These are phyloP conservation scores for Apoda limacodes DNA, from an alignment of 2,888 invertebrate genomes.

Conservation along the genomic window DNA sequence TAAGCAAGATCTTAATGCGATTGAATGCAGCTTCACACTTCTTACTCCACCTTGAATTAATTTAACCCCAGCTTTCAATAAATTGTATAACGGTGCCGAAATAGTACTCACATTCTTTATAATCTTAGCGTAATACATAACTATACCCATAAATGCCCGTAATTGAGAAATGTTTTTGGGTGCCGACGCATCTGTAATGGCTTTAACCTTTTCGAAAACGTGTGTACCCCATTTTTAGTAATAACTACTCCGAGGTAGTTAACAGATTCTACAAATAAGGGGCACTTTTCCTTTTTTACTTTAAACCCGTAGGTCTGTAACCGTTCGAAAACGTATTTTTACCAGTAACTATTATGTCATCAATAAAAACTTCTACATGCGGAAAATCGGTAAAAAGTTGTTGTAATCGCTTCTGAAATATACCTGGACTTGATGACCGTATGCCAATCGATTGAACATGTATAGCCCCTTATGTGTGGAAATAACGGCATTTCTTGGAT, in stretches of 20 bases:
- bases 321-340: slow-evolving; percentile 3
- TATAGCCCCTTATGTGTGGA: slow-evolving; percentile 2
- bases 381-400: background rate
- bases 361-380: slow-evolving; percentile 6
- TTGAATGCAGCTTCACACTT: too few relatives aligned
- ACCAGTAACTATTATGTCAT: slow-evolving; percentile 12
- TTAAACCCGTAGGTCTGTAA: slow-evolving; percentile 4
- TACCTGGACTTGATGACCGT: slow-evolving; percentile 16
- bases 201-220: slow-evolving; percentile 8
- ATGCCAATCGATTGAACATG: slow-evolving; percentile 2
- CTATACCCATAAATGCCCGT: slow-evolving; percentile 5
- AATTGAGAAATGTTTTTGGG: slow-evolving; percentile 7
- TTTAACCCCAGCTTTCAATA: background rate
- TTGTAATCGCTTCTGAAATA: slow-evolving; percentile 7
- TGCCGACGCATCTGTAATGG: slow-evolving; percentile 1
- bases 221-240: slow-evolving; percentile 6
- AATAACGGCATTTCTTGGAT: too few relatives aligned
- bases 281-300: slow-evolving; percentile 9
- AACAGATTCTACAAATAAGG: slow-evolving; percentile 3
- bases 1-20: too few relatives aligned
- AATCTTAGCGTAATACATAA: slow-evolving; percentile 27
- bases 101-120: slow-evolving; percentile 14
- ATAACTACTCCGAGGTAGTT: slow-evolving; percentile 4
- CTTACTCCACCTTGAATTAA: too few relatives aligned
- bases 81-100: slow-evolving; percentile 4